Base-by-base conservation (phyloP, 1,140 invertebrate species). In the Idris sp. region DNA sequence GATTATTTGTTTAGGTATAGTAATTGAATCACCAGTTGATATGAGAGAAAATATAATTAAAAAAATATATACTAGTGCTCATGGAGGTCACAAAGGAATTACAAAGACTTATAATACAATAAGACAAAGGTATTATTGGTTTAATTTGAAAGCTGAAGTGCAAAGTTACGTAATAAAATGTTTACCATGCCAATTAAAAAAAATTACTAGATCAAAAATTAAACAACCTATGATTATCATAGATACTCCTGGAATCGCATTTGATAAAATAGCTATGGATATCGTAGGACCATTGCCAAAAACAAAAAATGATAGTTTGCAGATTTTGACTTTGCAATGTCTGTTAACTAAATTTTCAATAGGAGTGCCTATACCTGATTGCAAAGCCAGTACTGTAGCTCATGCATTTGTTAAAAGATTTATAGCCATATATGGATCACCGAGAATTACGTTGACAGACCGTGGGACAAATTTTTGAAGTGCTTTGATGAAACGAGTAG, bases 381-480 rank as follows among this genome's bases (percentile, higher is more conserved):
- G 33, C 2, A 35, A 8, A 35, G 33, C 28, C 3, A n/a, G 6
- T n/a, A 30, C 28, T 9, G 28, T 30, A 9, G 28, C 28, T 4
- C 33, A 35, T 7, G 36, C 36, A 8, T 51, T 51, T 9, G 15
- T 46, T 1, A 46, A 26, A 9, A 2, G 26, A 31, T 31, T 51
- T 13, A 11, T 51, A 1, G 36, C 31, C 22, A 11, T 36, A 7
- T 18, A 51, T 14, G 48, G 48, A 2, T n/a, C 31, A 8, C 48
- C 48, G 4, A 51, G 31, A 36, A 3, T 33, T 0, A 18, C 36
- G 1, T 11, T 51, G 6, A 51, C 31, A 0, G 48, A 51, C 9
- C 16, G 13, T 14, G 48, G 48, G 1, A 25, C 9, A 0, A 51
- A 51, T 38, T 51, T 51, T 22, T 6, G 36, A 1, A 35, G 15